Evolutionary conservation across 2,797 vertebrate species (phyloP), one percentile per base, ranked within the genome.

Genomic region (Malurus leucopterus): DNA sequence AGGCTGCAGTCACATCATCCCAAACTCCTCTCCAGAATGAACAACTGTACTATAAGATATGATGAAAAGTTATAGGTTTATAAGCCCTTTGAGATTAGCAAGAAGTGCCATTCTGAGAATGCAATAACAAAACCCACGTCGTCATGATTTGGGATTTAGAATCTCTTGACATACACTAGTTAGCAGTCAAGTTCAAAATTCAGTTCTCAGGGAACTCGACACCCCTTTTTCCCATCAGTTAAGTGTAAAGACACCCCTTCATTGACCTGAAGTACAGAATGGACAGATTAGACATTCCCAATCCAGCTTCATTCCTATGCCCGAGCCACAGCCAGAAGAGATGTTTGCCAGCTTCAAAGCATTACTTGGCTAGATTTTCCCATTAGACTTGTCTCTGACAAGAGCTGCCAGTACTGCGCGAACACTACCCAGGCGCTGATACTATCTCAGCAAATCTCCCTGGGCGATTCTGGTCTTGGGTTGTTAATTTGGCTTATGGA

Each of bases 401-500:
- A 29, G 41, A 82, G 29, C 19, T 15, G 18, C 9, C 30, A 23
- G 32, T n/a, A 50, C 34, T 64, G 22, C 13, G 73, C 13, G 65
- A 43, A 29, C 29, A 53, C 17, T 1, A 1, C 36, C 63, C 4
- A 14, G 17, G 15, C 58, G 43, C n/a, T 29, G 30, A 26, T 73
- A 15, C 3, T 15, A 11, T 32, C 36, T 79, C 61, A 44, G 3
- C 13, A 51, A 36, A 61, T 70, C 15, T 75, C 23, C 34, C 55
- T 27, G 2, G 24, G 12, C 0, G 0, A 17, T 62, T 80, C 57
- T 65, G 26, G 30, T 68, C 46, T 70, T 62, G 30, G 14, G 21
- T 40, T 72, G 30, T 72, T 79, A 70, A 53, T 76, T 81, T 65
- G 40, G 9, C 2, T 90, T 77, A 18, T 18, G 18, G 40, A 18